Evolutionary conservation across 1,140 invertebrate species (phyloP).

Genomic region (Zaprionus camerounensis): DNA sequence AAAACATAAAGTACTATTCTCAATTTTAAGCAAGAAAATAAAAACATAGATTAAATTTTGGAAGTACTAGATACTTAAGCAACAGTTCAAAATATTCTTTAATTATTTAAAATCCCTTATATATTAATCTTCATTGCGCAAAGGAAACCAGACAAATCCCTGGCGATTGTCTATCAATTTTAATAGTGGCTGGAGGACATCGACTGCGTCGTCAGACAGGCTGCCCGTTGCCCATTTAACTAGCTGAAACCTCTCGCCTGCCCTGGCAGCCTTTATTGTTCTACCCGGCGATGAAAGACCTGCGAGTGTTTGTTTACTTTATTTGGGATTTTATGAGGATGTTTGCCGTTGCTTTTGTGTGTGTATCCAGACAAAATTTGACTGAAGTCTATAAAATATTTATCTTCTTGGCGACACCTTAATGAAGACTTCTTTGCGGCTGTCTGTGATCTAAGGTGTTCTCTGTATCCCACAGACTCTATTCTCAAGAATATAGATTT

Average conservation of each 20-base stretch:
- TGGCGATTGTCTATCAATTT: slow-evolving; percentile 52
- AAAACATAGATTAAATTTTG: background rate
- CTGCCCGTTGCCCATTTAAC: slow-evolving; percentile 58
- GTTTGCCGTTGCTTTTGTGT: slow-evolving; percentile 54
- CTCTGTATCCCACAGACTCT: background rate
- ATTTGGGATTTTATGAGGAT: slow-evolving; percentile 52
- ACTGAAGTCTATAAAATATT: slow-evolving; percentile 58
- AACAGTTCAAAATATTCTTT: background rate
- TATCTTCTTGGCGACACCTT: slow-evolving; percentile 33
- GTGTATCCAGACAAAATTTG: slow-evolving; percentile 60
- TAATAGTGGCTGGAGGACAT: slow-evolving; percentile 24
- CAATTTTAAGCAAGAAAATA: too few relatives aligned
- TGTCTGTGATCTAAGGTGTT: background rate
- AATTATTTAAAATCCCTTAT: background rate
- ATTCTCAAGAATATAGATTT: background rate
- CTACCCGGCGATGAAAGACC: slow-evolving; percentile 41
- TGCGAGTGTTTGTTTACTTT: slow-evolving; percentile 46
- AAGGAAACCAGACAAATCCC: slow-evolving; percentile 31
- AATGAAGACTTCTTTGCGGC: background rate
- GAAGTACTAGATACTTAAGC: too few relatives aligned
- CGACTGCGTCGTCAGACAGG: slow-evolving; percentile 21
- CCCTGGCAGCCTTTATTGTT: slow-evolving; percentile 52
- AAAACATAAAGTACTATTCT: too few relatives aligned
- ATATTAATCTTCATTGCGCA: slow-evolving; percentile 51
- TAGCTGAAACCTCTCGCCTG: background rate